These are phyloP conservation scores for Gisinianus flammeolus DNA, from an alignment of 2,888 invertebrate genomes.

Conservation along the genomic window DNA sequence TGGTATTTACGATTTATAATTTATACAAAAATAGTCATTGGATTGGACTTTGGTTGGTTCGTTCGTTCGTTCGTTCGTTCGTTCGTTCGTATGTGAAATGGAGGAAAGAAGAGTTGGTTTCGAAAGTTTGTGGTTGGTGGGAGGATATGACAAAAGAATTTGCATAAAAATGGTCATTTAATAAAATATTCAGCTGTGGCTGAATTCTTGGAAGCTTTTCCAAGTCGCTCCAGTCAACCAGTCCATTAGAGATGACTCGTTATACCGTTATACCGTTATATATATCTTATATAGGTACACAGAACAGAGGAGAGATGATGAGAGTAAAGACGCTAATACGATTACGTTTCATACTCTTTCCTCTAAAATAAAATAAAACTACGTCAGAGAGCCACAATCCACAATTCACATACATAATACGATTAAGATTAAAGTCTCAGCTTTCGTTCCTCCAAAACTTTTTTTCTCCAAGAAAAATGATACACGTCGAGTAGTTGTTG, in stretches of 20 bases:
- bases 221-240: no score
- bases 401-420: background rate
- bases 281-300: background rate
- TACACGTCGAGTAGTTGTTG: background rate
- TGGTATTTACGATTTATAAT: no score
- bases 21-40: no score
- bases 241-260: no score
- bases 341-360: background rate
- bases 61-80: no score
- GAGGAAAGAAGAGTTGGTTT: no score
- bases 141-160: no score
- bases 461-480: background rate
- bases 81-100: no score
- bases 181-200: background rate
- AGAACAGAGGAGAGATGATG: background rate
- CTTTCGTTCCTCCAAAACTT: background rate
- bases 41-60: no score
- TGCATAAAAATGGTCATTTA: background rate
- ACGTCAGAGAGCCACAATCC: background rate
- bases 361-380: background rate
- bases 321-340: background rate
- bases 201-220: no score
- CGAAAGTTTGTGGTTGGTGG: no score
- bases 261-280: background rate
- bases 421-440: background rate